Base-by-base conservation (phyloP, 1,140 invertebrate genomes). In the Epicauta chinensis region DNA sequence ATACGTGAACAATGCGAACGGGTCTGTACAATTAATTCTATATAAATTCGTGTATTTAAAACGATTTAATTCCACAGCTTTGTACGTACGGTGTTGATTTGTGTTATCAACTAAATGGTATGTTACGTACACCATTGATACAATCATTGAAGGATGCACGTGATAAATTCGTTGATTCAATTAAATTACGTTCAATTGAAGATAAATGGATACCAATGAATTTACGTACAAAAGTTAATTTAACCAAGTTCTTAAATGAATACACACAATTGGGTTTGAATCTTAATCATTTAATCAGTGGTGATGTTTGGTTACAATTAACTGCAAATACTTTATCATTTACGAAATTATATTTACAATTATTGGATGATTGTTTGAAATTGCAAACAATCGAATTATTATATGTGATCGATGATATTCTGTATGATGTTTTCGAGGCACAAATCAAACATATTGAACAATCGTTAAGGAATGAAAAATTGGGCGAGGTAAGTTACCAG, bases 21-120 rank as follows among this genome's bases (percentile, higher is more conserved):
- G 29, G 65, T 67, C 58, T 53, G 52, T 34, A 36, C 13, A 11
- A 29, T 5, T n/a, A 7, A 34, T n/a, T n/a, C 1, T 34, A n/a
- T 11, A 9, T 3, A 34, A 3, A 34, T 3, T 34, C 32, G 10
- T 34, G 10, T 3, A n/a, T 34, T 34, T 34, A n/a, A n/a, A n/a
- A n/a, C n/a, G n/a, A n/a, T n/a, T 37, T 16, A 49, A 45, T 9
- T 23, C 53, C 70, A 74, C 60, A 87, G 82, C 64, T 90, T 29
- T 78, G 75, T 16, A 75, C 79, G 32, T 77, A 86, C 52, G 90
- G 90, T 0, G 73, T 93, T 56, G 90, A 93, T 69, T 71, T 93
- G 37, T 76, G 77, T 31, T 91, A 89, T 67, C 80, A 84, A 58
- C 67, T 93, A 12, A 83, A 89, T 62, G 77, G 79, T n/a, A 75